phyloP scores from a whole-genome alignment of 2,113 vertebrate species.

The Oreocharis arfaki region DNA sequence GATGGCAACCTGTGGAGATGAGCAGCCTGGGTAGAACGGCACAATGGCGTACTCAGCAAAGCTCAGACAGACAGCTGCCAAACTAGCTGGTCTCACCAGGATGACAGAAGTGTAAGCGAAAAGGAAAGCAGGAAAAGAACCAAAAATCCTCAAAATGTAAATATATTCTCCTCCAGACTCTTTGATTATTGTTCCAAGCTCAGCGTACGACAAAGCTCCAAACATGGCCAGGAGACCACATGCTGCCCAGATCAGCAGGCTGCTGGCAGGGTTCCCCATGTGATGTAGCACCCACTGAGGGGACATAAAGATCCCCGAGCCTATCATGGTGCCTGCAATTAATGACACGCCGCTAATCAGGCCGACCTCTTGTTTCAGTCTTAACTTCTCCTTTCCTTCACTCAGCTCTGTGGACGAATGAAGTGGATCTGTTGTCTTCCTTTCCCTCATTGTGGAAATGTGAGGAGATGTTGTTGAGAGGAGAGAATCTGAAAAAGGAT shows the following conservation, averaged over 20 bases:
- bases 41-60: constrained; percentile 76
- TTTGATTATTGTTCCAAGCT: constrained; percentile 79
- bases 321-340: constrained; percentile 82
- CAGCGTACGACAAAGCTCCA: constrained; percentile 78
- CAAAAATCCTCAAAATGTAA: constrained; percentile 80
- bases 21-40: constrained; percentile 73
- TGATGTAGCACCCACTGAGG: constrained; percentile 77
- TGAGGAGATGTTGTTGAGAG: not conserved
- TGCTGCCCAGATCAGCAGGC: constrained; percentile 78
- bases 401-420: not conserved
- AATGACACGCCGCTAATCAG: constrained; percentile 75
- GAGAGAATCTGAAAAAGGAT: not conserved
- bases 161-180: constrained; percentile 85
- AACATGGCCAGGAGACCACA: constrained; percentile 74
- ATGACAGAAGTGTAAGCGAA: constrained; percentile 72
- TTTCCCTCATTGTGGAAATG: constrained; percentile 22
- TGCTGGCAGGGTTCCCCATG: constrained; percentile 78
- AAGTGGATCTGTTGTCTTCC: not conserved
- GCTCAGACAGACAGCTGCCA: constrained; percentile 75
- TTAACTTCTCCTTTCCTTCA: constrained; percentile 6
- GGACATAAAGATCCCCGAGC: constrained; percentile 79
- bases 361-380: constrained; percentile 54
- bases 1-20: constrained; percentile 56
- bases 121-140: constrained; percentile 79
- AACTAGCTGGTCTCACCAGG: constrained; percentile 71